A percentile compares a stretch with the other conserved stretches of the same genome.
Evolutionary conservation across 2,113 vertebrate genomes (phyloP).

Genomic region (Otis tarda): DNA sequence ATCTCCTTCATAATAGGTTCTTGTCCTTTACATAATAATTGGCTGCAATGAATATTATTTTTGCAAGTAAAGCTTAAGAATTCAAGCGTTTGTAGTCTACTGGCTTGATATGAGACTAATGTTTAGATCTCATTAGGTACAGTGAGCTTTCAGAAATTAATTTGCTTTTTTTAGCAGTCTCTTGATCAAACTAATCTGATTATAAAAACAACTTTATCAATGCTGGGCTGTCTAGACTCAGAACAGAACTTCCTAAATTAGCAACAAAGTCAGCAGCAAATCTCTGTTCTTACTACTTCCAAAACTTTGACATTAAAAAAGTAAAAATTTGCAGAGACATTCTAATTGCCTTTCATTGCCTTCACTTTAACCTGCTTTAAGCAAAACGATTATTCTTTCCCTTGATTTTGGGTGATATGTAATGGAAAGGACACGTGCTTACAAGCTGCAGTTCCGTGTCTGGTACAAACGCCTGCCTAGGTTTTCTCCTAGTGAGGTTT

Average conservation of each 20-base stretch:
- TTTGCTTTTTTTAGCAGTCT: slow-evolving; percentile 26
- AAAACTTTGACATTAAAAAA: background rate
- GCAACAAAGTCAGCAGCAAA: background rate
- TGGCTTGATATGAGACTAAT: background rate
- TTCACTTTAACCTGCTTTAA: background rate
- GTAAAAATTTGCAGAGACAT: background rate
- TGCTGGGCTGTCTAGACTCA: background rate
- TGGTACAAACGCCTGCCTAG: background rate
- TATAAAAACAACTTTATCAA: background rate
- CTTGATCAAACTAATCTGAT: slow-evolving; percentile 23
- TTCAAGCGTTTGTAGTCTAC: background rate
- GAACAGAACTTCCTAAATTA: background rate
- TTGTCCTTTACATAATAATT: background rate
- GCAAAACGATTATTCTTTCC: background rate
- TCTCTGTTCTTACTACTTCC: background rate
- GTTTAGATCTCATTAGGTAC: background rate
- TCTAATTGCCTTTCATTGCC: background rate
- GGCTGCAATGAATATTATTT: background rate
- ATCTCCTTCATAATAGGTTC: background rate
- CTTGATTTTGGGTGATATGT: background rate
- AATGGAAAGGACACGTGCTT: background rate
- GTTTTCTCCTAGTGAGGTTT: background rate
- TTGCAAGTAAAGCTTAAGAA: slow-evolving; percentile 6
- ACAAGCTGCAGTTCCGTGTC: background rate
- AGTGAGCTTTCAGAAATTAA: slow-evolving; percentile 13